phyloP scores from a whole-genome alignment of 2,113 vertebrate genomes.

The Tragelaphus strepsiceros region DNA sequence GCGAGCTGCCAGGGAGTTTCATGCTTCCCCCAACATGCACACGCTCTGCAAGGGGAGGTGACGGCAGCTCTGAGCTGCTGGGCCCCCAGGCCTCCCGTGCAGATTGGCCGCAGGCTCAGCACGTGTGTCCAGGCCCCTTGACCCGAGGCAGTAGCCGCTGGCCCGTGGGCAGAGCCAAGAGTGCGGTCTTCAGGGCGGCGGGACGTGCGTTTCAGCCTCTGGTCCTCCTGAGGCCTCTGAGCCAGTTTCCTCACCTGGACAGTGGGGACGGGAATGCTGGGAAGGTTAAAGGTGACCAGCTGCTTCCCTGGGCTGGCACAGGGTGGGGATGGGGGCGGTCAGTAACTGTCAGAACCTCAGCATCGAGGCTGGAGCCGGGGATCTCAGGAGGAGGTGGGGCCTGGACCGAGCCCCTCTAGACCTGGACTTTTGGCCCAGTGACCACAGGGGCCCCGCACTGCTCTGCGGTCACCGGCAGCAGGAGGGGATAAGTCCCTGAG shows the following conservation, averaged over 20 bases:
- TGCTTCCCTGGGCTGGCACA: neutral
- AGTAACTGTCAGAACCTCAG: neutral
- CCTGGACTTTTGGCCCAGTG: accelerated
- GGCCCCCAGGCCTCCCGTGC: neutral
- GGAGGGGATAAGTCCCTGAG: accelerated
- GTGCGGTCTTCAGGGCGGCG: accelerated
- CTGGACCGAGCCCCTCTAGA: accelerated
- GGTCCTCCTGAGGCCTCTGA: accelerated
- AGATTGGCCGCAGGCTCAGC: accelerated
- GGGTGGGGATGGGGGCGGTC: neutral
- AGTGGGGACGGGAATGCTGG: accelerated
- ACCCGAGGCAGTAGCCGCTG: neutral
- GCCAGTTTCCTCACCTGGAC: neutral
- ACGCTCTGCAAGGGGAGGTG: neutral
- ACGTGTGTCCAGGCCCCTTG: neutral
- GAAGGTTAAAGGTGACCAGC: accelerated
- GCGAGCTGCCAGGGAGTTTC: accelerated
- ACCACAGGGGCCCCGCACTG: accelerated
- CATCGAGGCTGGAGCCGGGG: accelerated
- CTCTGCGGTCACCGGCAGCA: neutral
- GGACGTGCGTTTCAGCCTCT: accelerated
- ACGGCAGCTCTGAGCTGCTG: accelerated
- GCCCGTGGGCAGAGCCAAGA: accelerated
- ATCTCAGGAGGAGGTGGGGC: accelerated
- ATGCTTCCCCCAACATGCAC: neutral